phyloP scores from a whole-genome alignment of 2,113 vertebrate species.

The Pygoscelis adeliae region DNA sequence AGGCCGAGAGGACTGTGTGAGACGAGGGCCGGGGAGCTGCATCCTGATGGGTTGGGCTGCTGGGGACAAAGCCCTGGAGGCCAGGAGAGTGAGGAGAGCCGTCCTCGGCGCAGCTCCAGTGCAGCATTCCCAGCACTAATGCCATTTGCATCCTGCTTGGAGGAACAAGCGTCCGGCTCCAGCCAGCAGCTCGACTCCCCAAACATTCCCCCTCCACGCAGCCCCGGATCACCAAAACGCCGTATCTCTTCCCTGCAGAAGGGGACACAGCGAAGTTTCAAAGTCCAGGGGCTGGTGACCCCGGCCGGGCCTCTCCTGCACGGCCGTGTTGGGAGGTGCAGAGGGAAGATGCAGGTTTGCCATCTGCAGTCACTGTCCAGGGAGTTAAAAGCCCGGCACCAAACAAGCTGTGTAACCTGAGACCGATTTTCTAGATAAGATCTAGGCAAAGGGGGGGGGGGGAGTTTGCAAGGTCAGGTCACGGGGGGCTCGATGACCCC shows the following conservation, averaged over 20 bases:
- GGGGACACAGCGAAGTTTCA: not conserved
- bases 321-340: not conserved
- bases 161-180: accelerated
- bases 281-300: not conserved
- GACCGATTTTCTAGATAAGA: not conserved
- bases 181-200: not conserved
- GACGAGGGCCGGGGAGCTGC: not conserved
- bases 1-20: not conserved
- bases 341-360: not conserved
- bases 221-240: accelerated
- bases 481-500: not conserved
- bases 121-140: not conserved
- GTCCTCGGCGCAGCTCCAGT: not conserved
- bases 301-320: not conserved
- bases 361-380: not conserved
- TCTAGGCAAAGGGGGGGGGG: not conserved
- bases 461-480: not conserved
- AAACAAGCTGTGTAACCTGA: not conserved
- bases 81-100: not conserved
- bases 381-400: not conserved
- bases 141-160: accelerated
- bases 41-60: accelerated
- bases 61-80: not conserved
- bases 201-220: accelerated
- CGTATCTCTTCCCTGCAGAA: not conserved